Conservation (phyloP, 1,140 invertebrate species). For the Euschistus heros region DNA sequence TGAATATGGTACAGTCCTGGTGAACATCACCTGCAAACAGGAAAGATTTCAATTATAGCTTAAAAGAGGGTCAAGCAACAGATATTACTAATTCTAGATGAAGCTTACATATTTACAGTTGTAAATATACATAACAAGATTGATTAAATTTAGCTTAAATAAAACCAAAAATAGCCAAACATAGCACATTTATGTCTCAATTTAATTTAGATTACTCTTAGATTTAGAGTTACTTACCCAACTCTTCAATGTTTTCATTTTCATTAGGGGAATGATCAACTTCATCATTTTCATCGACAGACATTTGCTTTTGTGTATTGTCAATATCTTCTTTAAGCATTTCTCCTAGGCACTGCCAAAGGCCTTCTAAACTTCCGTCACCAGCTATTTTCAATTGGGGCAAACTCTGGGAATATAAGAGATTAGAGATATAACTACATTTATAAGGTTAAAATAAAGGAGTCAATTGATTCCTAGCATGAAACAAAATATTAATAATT, state of each 20-base stretch:
- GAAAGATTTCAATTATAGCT: background rate
- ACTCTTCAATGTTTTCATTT: slow-evolving; percentile 20
- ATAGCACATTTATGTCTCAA: too few relatives aligned
- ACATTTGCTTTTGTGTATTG: background rate
- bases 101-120: too few relatives aligned
- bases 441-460: too few relatives aligned
- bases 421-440: too few relatives aligned
- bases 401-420: slow-evolving; percentile 17
- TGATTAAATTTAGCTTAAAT: too few relatives aligned
- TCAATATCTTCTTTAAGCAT: slow-evolving; percentile 44
- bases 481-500: too few relatives aligned
- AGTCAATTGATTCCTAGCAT: too few relatives aligned
- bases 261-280: slow-evolving; percentile 13
- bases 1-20: slow-evolving; percentile 83
- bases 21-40: slow-evolving; percentile 46
- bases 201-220: background rate
- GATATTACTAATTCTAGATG: too few relatives aligned
- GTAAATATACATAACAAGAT: background rate
- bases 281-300: background rate
- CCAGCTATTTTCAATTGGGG: slow-evolving; percentile 63
- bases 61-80: too few relatives aligned
- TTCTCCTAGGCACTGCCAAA: slow-evolving; percentile 60
- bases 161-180: too few relatives aligned
- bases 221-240: slow-evolving; percentile 8
- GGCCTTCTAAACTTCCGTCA: slow-evolving; percentile 54